Evolutionary conservation across 2,797 vertebrate species (phyloP).

Genomic region (Pseudocheirus occidentalis): DNA sequence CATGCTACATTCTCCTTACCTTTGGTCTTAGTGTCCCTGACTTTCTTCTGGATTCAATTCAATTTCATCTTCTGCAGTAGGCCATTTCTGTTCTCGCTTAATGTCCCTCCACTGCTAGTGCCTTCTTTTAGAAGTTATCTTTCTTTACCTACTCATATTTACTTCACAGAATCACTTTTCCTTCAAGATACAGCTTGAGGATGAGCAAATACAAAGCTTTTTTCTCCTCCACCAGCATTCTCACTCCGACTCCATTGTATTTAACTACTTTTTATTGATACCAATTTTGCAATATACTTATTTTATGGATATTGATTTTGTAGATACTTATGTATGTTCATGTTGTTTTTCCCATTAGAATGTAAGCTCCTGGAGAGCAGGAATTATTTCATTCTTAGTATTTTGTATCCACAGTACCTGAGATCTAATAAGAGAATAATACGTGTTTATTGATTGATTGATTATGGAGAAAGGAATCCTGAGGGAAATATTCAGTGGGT

Average conservation of each 20-base stretch:
- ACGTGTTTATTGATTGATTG: not conserved
- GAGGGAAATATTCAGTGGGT: not conserved
- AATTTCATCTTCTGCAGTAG: not conserved
- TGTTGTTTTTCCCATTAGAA: not conserved
- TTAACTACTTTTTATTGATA: not conserved
- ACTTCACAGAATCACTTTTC: not conserved
- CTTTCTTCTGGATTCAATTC: not conserved
- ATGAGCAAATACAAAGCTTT: not conserved
- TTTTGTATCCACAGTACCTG: not conserved
- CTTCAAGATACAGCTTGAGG: not conserved
- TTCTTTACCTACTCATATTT: not conserved
- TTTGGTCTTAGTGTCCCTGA: not conserved
- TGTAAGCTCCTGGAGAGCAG: not conserved
- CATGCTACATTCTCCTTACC: not conserved
- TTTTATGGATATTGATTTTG: too few species aligned
- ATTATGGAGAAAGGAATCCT: not conserved
- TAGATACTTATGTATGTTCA: not conserved
- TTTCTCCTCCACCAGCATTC: not conserved
- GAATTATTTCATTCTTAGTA: not conserved
- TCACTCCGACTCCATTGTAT: not conserved
- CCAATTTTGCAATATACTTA: not conserved
- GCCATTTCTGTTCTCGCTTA: not conserved
- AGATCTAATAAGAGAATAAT: not conserved
- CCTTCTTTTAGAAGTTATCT: not conserved
- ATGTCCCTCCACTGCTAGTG: not conserved